Percentiles rank a stretch among this genome's conserved stretches.
Conservation (phyloP, 1,140 invertebrate species). For the Elymnias hypermnestra region DNA sequence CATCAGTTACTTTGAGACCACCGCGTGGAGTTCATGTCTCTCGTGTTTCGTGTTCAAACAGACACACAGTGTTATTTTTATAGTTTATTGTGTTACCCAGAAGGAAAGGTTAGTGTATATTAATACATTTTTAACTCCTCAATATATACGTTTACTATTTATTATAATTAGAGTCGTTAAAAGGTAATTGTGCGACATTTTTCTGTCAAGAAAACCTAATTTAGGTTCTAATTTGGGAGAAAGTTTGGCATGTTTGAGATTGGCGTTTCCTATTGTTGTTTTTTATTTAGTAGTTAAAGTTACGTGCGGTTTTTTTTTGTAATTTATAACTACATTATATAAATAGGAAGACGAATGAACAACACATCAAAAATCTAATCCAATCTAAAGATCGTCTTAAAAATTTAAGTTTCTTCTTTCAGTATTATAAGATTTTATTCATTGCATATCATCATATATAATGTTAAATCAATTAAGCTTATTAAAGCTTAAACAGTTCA, state of each 20-base stretch:
- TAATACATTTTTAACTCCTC: neutral
- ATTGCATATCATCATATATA: too few relatives aligned
- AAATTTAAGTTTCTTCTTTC: too few relatives aligned
- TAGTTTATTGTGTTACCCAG: neutral
- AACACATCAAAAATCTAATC: too few relatives aligned
- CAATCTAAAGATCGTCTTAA: too few relatives aligned
- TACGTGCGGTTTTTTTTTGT: neutral
- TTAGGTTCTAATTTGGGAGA: neutral
- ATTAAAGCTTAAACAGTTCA: too few relatives aligned
- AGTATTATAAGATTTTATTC: too few relatives aligned
- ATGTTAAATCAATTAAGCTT: too few relatives aligned
- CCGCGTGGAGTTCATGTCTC: slow-evolving; percentile 6
- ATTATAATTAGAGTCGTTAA: too few relatives aligned
- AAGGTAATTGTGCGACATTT: too few relatives aligned
- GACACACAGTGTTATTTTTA: slow-evolving; percentile 10
- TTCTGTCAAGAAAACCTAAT: too few relatives aligned
- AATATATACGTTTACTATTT: too few relatives aligned
- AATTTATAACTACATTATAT: neutral
- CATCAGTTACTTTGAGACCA: slow-evolving; percentile 29
- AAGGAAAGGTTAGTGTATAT: slow-evolving; percentile 16
- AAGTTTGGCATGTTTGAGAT: neutral
- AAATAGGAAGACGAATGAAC: too few relatives aligned
- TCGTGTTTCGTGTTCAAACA: slow-evolving; percentile 1
- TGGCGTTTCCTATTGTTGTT: neutral
- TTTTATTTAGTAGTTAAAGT: neutral